Evolutionary conservation across 2,797 vertebrate genomes (phyloP).

Genomic region (Thunnus albacares): DNA sequence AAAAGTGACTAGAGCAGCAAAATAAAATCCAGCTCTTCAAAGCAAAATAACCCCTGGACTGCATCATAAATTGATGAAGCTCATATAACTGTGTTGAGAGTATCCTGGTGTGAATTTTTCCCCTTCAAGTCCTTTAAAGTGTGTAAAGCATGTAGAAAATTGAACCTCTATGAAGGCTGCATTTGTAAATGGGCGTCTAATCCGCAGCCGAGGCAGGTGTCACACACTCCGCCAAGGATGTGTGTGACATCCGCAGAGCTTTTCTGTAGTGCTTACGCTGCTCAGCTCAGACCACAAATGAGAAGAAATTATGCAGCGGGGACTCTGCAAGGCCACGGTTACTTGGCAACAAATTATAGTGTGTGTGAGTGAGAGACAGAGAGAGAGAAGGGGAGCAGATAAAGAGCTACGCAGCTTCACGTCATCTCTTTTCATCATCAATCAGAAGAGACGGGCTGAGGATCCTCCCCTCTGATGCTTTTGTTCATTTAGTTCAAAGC

Average conservation of each 20-base stretch:
- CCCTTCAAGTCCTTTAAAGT: not conserved
- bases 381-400: slow-evolving; percentile 8
- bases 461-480: slow-evolving; percentile 8
- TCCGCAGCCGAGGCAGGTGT: not conserved
- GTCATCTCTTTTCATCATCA: slow-evolving; percentile 17
- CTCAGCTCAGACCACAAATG: slow-evolving; percentile 34
- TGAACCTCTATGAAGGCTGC: not conserved
- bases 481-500: slow-evolving; percentile 10
- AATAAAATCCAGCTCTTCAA: slow-evolving; percentile 9
- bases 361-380: slow-evolving; percentile 3
- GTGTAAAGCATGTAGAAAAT: not conserved
- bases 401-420: slow-evolving; percentile 28
- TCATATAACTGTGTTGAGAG: not conserved
- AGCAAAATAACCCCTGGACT: not conserved
- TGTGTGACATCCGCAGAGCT: slow-evolving; percentile 10
- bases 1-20: not conserved
- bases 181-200: slow-evolving; percentile 3
- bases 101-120: not conserved
- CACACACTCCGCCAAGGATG: not conserved
- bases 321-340: slow-evolving; percentile 42
- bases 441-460: not conserved
- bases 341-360: slow-evolving; percentile 51
- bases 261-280: slow-evolving; percentile 15
- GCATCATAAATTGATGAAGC: slow-evolving; percentile 3
- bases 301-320: slow-evolving; percentile 38